Percentiles rank a stretch among this genome's conserved stretches.
Conservation (phyloP, 2,888 invertebrate genomes). For the Steinernema carpocapsae region DNA sequence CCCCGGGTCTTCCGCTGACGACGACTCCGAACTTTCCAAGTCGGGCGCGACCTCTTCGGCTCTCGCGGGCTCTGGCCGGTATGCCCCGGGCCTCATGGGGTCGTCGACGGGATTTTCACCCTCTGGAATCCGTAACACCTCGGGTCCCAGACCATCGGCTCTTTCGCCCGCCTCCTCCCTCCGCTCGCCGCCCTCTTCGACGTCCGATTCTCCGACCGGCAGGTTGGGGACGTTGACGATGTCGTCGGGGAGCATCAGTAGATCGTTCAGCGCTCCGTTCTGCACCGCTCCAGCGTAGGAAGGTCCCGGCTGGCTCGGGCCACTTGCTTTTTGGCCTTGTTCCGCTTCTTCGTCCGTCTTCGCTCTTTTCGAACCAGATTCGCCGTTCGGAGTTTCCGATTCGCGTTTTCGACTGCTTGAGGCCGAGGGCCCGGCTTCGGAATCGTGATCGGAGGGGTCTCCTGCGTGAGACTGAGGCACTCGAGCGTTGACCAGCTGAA, state of each 20-base stretch:
- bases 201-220: neutral
- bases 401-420: neutral
- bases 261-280: too few relatives aligned
- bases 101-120: neutral
- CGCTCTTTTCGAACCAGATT: neutral
- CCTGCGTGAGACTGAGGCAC: neutral
- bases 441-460: neutral
- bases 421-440: neutral
- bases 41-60: neutral
- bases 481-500: neutral
- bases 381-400: neutral
- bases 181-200: neutral
- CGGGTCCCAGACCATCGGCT: neutral
- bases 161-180: neutral
- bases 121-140: neutral
- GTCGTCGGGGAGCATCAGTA: too few relatives aligned
- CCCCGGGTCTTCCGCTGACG: neutral
- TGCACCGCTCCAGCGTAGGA: too few relatives aligned
- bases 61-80: too few relatives aligned
- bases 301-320: too few relatives aligned
- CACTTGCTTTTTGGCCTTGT: too few relatives aligned
- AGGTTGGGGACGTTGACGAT: neutral
- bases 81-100: neutral
- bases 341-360: neutral
- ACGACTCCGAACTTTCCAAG: neutral